Conservation (phyloP, 2,113 vertebrate genomes). For the Lepus americanus region DNA sequence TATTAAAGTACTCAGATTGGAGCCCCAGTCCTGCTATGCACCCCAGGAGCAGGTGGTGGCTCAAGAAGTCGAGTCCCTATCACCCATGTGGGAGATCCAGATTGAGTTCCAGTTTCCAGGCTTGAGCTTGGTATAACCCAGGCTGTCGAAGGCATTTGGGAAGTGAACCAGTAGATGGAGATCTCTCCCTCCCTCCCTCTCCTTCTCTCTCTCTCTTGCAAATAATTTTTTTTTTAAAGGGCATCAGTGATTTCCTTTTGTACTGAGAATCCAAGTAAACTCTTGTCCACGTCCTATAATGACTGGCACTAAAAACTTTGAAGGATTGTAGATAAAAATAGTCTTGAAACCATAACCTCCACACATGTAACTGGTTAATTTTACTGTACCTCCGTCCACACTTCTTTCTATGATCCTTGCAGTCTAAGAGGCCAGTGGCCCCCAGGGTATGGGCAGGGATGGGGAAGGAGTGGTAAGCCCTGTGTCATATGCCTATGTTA, state of each 20-base stretch:
- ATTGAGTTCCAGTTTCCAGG: too few relatives aligned
- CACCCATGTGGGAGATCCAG: too few relatives aligned
- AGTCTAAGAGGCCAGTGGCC: neutral
- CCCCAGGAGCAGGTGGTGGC: too few relatives aligned
- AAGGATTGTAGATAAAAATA: neutral
- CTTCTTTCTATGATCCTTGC: neutral
- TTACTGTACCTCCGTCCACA: neutral
- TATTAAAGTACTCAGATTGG: too few relatives aligned
- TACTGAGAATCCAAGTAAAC: neutral
- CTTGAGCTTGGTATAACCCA: too few relatives aligned
- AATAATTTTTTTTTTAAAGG: too few relatives aligned
- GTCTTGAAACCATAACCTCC: neutral
- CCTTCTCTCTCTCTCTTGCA: too few relatives aligned
- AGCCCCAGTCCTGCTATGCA: too few relatives aligned
- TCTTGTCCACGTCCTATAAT: neutral
- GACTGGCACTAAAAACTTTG: neutral
- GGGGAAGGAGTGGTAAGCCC: neutral
- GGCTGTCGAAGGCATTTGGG: too few relatives aligned
- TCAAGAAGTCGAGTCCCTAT: too few relatives aligned
- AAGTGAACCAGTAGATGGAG: too few relatives aligned
- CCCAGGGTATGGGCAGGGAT: neutral
- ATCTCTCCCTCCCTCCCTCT: too few relatives aligned
- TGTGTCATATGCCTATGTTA: neutral
- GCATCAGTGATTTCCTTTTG: neutral
- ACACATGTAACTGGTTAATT: neutral